Base-by-base conservation (phyloP, 1,140 invertebrate species). In the Pachypeltis micranthus region DNA sequence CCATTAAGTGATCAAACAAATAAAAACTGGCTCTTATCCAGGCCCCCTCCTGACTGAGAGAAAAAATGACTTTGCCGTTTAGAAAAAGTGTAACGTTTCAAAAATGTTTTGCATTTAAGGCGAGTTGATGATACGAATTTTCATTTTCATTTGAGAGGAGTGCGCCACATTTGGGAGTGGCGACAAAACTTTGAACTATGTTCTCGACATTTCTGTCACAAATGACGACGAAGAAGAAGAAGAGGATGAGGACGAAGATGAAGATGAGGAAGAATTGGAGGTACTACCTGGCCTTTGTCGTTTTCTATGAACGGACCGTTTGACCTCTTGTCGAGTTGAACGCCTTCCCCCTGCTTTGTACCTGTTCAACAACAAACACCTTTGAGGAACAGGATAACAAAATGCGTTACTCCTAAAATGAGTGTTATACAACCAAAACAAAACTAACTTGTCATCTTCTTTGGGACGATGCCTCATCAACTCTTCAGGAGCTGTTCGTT, bases 391-490 rank as follows among this genome's bases (percentile, higher is more conserved):
- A 12, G 24, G 1, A 31, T n/a, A 31, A 59, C 14, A 31, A 31
- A 34, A 59, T 59, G 29, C 12, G 31, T 19, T 2, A 29, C 14
- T 14, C n/a, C 2, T 2, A 29, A 34, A 59, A 7, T 14, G 24
- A 23, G 29, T 3, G 29, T 14, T 29, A 23, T 59, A 59, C 14
- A 29, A 31, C 12, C 14, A 29, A 59, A 16, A 28, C 14, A 34
- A 59, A 59, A 59, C 57, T 16, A 16, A 59, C 57, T 59, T 59
- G 26, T 59, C 57, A 19, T 59, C 57, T 29, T 59, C 57, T 31
- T 59, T 59, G 57, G 57, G 26, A 2, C 26, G 10, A 12, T 23
- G 55, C 7, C 26, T 12, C 7, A 14, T 14, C 12, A 23, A 2
- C 19, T 59, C 29, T 59, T 59, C 29, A 23, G n/a, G n/a, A 7